Evolutionary conservation across 2,888 invertebrate species (phyloP), one percentile per base, ranked within the genome.

Genomic region (Troides aeacus): DNA sequence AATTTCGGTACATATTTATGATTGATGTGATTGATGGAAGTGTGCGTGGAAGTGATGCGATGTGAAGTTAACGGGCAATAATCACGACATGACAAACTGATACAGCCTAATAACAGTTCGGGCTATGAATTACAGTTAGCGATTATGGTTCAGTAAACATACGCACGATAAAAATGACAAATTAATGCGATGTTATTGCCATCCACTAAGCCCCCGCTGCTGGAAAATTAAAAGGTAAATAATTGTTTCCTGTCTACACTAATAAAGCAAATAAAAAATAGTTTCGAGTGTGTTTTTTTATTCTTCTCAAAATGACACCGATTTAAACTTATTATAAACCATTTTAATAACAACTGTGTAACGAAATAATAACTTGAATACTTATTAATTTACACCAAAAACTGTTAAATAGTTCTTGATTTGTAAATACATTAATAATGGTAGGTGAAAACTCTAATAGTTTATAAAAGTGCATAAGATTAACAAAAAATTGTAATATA

Each of bases 61-160:
- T 36, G 66, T 3, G 2, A 30, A 46, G 42, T 46, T 36, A 24
- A 46, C 30, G 50, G 46, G 4, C n/a, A 61, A 69, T 65, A 69
- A 69, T 65, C 61, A 69, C 62, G 18, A 63, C 18, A 50, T 64
- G 57, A 67, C 61, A 24, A 53, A 56, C 56, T 77, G 84, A 84
- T 83, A 81, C 75, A 79, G 76, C 78, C 78, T 81, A 87, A 86
- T 87, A 88, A 85, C 85, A 85, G 84, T 84, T 85, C 84, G 71
- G 80, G 76, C 76, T 78, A 77, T 79, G 79, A 85, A 83, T 84
- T 79, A 77, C 78, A 75, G 77, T 74, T 82, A 81, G 78, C 82
- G 85, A 88, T 87, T 89, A 86, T 80, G 78, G 76, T 77, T 81
- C 50, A 76, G 78, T 82, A 88, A 85, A 88, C 85, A 86, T 58